phyloP scores from a whole-genome alignment of 2,888 invertebrate genomes.

The Xiphydria camelus region DNA sequence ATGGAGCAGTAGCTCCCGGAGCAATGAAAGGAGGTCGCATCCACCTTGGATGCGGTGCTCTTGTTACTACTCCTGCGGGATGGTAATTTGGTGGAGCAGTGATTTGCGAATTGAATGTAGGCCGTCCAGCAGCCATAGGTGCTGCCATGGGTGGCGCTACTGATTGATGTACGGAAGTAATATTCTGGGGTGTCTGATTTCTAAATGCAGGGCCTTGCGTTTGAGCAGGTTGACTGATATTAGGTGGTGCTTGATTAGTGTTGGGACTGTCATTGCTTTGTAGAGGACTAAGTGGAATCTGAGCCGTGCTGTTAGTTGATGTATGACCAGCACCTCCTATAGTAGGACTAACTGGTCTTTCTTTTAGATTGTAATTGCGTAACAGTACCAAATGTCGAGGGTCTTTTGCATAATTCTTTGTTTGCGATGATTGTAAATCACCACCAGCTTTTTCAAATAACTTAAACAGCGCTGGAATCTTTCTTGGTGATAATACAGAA shows the following conservation, averaged over 20 bases:
- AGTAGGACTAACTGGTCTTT: slow-evolving; percentile 69
- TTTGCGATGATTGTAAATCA: slow-evolving; percentile 75
- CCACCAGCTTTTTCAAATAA: slow-evolving; percentile 90
- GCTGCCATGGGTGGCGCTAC: slow-evolving; percentile 31
- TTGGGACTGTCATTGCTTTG: slow-evolving; percentile 64
- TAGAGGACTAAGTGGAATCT: slow-evolving; percentile 61
- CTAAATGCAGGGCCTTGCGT: slow-evolving; percentile 57
- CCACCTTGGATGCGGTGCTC: slow-evolving; percentile 41
- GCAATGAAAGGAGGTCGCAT: slow-evolving; percentile 48
- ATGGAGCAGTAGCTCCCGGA: slow-evolving; percentile 33
- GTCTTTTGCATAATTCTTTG: slow-evolving; percentile 91
- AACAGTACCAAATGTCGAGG: slow-evolving; percentile 76
- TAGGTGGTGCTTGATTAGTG: slow-evolving; percentile 54
- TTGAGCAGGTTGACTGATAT: slow-evolving; percentile 47
- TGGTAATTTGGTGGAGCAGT: slow-evolving; percentile 61
- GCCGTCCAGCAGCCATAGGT: slow-evolving; percentile 47
- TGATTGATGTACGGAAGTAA: slow-evolving; percentile 47
- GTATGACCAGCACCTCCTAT: slow-evolving; percentile 62
- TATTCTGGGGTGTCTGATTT: slow-evolving; percentile 44
- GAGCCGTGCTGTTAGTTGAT: slow-evolving; percentile 45
- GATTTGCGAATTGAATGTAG: slow-evolving; percentile 53
- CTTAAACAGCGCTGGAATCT: slow-evolving; percentile 82
- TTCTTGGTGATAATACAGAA: slow-evolving; percentile 86
- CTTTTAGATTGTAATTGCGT: slow-evolving; percentile 61
- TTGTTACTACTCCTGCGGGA: slow-evolving; percentile 42